Base-by-base conservation (phyloP, 2,113 vertebrate species). In the Melanocharis versteri region DNA sequence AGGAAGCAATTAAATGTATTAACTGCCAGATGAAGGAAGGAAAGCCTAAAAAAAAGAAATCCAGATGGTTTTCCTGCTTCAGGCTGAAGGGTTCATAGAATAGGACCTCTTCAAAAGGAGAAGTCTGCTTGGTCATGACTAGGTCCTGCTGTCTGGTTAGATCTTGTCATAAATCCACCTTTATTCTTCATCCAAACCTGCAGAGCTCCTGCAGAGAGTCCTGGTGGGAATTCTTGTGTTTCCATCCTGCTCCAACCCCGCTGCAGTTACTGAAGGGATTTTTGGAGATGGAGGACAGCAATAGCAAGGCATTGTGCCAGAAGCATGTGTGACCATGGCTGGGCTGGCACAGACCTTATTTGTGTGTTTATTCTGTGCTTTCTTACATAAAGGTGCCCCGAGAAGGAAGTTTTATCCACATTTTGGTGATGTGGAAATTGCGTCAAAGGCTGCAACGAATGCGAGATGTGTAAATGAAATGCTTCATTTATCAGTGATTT, bases 1-100 rank as follows among this genome's bases (percentile, higher is more conserved):
- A 50, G 72, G 65, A 90, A 53, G 31, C 86, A 95, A 88, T 94
- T 94, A 65, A 89, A 61, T 78, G 31, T 56, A 64, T 90, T 95
- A 24, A 35, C 33, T n/a, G 26, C 39, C 56, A 79, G 40, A 17
- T 85, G 87, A 96, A 91, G 87, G 69, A 39, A 87, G 69, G 56
- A 58, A 81, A 51, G 15, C 31, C 45, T 47, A 23, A 78, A n/a
- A n/a, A n/a, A n/a, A n/a, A n/a, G n/a, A n/a, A n/a, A 64, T 39
- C 26, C 40, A 18, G 13, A 9, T 69, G 40, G 15, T 26, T 90
- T 68, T 45, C 7, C 9, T 71, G 19, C 56, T 48, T 13, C 31
- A 53, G 51, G 18, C 11, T 44, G 30, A 60, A 61, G n/a, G 28
- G 13, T 57, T 80, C 18, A 30, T n/a, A 13, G 31, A 53, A 9